Evolutionary conservation across 2,888 invertebrate species (phyloP), one percentile per base, ranked within the genome.

Genomic region (Syrista parreyssii): DNA sequence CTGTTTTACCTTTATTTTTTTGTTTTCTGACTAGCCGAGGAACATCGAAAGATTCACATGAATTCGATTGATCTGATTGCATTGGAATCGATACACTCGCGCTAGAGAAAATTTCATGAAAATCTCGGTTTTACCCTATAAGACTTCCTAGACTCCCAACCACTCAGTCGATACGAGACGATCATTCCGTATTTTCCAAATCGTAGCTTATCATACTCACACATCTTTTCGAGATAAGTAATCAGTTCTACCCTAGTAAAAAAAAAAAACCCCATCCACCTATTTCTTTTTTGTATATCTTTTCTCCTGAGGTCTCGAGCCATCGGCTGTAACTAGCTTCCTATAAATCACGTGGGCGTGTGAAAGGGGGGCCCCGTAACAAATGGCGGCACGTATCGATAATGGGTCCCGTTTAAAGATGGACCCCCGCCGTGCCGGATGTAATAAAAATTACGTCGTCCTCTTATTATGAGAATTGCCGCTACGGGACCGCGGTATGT

Each of bases 371-470:
- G 2, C 55, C 23, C 9, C 76, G 79, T 79, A 81, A 82, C 81
- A 81, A 82, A 82, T 82, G 81, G 78, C 77, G 76, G 76, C 74
- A 33, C 69, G 79, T 79, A 82, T 82, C 81, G 82, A 82, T 82
- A 79, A 79, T 40, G 72, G 77, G 55, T 55, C 55, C 55, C 55
- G 55, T 55, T 55, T 55, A 55, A 23, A 12, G 33, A 33, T 33
- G 33, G 12, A 12, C 32, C 31, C 71, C 71, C 12, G 71, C 32
- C 9, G 71, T 32, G 71, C 71, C 71, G 71, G 71, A 71, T 71
- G 71, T 71, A 12, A 71, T 71, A 71, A 71, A 71, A 71, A 32
- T 71, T 32, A 71, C 71, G 31, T 71, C 71, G 31, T 71, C 68
- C 31, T 68, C 55, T 55, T 55, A 55, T 55, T 55, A 55, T 2